phyloP scores from a whole-genome alignment of 2,888 invertebrate species.

The Rugalucina vietnamica region DNA sequence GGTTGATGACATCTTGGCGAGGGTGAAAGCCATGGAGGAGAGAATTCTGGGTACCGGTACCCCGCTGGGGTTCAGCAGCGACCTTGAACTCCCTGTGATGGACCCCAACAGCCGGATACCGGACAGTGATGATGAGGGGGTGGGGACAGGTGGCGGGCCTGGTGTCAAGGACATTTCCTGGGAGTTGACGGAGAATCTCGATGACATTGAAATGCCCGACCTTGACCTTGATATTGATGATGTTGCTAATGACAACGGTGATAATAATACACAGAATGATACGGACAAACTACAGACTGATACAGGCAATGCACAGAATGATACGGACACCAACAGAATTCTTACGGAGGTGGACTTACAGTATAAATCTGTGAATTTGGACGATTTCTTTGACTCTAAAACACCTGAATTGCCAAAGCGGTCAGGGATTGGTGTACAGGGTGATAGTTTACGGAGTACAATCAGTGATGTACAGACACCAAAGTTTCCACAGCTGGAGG shows the following conservation, averaged over 20 bases:
- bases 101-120: constrained; percentile 32
- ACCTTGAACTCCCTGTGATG: constrained; percentile 49
- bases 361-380: constrained; percentile 21
- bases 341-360: not conserved
- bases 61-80: constrained; percentile 11
- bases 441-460: constrained; percentile 17
- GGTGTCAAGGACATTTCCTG: constrained; percentile 45
- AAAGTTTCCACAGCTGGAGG: constrained; percentile 14
- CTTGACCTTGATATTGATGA: constrained; percentile 34
- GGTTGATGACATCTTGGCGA: not conserved
- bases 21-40: constrained; percentile 6
- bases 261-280: too few species aligned
- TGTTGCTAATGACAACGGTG: constrained; percentile 6
- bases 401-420: constrained; percentile 57
- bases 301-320: too few species aligned
- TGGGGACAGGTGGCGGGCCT: not conserved
- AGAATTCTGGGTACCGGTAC: not conserved
- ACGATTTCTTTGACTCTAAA: constrained; percentile 53
- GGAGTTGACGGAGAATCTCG: constrained; percentile 57
- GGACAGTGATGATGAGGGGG: constrained; percentile 2
- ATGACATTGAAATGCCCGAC: constrained; percentile 64
- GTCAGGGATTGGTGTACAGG: not conserved
- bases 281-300: not conserved
- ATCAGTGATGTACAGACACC: constrained; percentile 18
- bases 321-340: too few species aligned